Conservation (phyloP, 2,888 invertebrate genomes). For the Synergus itoensis region DNA sequence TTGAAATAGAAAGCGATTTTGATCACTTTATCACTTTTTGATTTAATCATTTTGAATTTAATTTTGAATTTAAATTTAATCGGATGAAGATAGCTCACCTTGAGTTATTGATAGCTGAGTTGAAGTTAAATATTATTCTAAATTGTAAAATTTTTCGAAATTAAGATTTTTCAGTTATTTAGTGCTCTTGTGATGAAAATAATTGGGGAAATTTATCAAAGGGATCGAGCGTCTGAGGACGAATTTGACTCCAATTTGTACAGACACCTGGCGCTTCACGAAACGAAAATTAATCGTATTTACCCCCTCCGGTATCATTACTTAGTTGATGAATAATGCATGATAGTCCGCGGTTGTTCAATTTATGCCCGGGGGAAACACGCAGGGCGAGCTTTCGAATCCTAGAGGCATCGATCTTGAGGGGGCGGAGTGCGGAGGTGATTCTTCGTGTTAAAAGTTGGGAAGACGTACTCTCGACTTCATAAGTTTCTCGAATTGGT, state of each 20-base stretch:
- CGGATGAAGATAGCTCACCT: too few species aligned
- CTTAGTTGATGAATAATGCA: constrained; percentile 41
- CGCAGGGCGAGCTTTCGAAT: constrained; percentile 38
- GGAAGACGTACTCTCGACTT: constrained; percentile 18
- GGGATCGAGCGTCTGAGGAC: background rate
- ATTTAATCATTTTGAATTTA: too few species aligned
- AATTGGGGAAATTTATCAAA: background rate
- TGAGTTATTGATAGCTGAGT: too few species aligned
- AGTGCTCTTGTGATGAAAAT: background rate
- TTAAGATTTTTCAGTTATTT: background rate
- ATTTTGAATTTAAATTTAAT: too few species aligned
- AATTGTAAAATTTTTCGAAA: background rate
- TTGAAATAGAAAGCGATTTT: too few species aligned
- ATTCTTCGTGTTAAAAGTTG: constrained; percentile 31
- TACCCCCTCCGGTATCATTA: constrained; percentile 40
- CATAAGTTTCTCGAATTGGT: constrained; percentile 21
- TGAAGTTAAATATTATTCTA: background rate
- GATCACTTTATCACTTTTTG: too few species aligned
- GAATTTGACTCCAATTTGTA: constrained; percentile 37
- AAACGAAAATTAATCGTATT: constrained; percentile 42
- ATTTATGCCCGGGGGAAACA: constrained; percentile 40
- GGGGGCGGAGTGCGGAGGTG: constrained; percentile 28
- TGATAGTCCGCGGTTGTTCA: constrained; percentile 40
- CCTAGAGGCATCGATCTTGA: constrained; percentile 37
- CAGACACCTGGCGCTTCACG: constrained; percentile 32